Percentiles rank a stretch among this genome's conserved stretches.
phyloP scores from a whole-genome alignment of 2,113 vertebrate species.

The Eptesicus fuscus region DNA sequence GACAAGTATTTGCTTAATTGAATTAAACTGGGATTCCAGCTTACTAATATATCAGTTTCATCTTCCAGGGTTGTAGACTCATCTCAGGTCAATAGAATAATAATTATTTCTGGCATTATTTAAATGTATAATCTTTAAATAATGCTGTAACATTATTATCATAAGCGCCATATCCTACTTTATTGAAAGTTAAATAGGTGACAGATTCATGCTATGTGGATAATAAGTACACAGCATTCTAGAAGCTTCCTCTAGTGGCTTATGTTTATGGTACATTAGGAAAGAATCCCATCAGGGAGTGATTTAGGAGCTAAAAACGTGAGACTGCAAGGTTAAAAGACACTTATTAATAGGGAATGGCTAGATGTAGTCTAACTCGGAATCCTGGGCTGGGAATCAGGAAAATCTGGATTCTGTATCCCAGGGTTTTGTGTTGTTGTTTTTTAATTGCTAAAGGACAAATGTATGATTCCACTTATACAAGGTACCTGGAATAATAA shows the following conservation, averaged over 20 bases:
- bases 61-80: not conserved
- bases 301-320: not conserved
- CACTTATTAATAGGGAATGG: not conserved
- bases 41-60: not conserved
- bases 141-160: not conserved
- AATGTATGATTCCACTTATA: not conserved
- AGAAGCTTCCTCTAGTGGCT: not conserved
- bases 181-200: not conserved
- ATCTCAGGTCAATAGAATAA: not conserved
- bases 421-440: not conserved
- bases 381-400: not conserved
- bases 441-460: not conserved
- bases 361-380: not conserved
- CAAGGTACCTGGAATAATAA: not conserved
- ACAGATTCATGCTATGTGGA: not conserved
- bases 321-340: not conserved
- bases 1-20: not conserved
- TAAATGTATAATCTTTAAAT: not conserved
- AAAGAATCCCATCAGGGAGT: not conserved
- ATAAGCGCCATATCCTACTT: not conserved
- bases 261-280: not conserved
- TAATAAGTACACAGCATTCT: not conserved
- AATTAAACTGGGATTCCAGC: not conserved
- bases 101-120: not conserved
- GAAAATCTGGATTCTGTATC: not conserved